Percentiles rank a stretch among this genome's conserved stretches.
Evolutionary conservation across 2,888 invertebrate genomes (phyloP).

Genomic region (Pilophorus perplexus): DNA sequence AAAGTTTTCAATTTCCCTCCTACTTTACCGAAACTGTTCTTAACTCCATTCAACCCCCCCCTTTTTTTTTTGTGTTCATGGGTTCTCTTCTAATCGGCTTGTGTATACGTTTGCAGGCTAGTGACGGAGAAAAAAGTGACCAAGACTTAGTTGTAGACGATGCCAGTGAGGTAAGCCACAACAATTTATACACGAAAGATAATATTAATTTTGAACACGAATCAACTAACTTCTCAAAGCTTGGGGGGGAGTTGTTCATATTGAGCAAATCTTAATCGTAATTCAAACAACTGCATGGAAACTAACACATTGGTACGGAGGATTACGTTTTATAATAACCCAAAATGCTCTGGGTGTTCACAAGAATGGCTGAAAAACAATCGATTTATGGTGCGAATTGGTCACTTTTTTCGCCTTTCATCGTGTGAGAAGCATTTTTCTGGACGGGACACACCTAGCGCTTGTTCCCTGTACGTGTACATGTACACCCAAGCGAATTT

Average conservation of each 20-base stretch:
- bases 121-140: conserved; percentile 82
- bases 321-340: too few species aligned
- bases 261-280: too few species aligned
- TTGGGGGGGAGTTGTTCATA: too few species aligned
- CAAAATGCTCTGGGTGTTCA: background rate
- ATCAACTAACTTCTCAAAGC: background rate
- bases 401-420: conserved; percentile 17
- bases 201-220: conserved; percentile 8
- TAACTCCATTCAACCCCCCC: too few species aligned
- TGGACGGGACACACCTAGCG: background rate
- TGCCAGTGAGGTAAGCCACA: conserved; percentile 68
- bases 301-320: too few species aligned
- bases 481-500: background rate
- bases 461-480: background rate
- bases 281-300: too few species aligned
- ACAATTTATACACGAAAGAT: conserved; percentile 33
- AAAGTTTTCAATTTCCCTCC: too few species aligned
- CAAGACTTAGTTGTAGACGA: conserved; percentile 94
- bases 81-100: conserved; percentile 46
- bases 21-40: too few species aligned
- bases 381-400: too few species aligned
- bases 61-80: too few species aligned
- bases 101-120: conserved; percentile 58
- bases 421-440: background rate
- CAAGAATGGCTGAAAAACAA: background rate